phyloP scores from a whole-genome alignment of 1,140 invertebrate genomes.

The Drosophila bipectinata region DNA sequence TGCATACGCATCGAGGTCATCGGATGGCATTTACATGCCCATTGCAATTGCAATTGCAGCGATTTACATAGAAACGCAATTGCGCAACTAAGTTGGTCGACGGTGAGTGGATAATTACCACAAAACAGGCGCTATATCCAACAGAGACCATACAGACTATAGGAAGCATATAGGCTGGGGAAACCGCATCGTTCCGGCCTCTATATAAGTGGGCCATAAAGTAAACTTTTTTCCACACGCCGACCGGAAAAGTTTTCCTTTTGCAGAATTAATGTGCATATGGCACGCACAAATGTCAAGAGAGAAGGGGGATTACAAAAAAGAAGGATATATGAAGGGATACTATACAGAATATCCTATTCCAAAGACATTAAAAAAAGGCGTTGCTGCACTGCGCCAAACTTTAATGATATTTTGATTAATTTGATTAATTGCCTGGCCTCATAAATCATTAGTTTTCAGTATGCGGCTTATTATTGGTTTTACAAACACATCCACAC shows the following conservation, averaged over 20 bases:
- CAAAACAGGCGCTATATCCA: conserved; percentile 31
- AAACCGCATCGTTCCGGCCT: conserved; percentile 61
- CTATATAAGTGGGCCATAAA: conserved; percentile 70
- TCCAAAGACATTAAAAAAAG: conserved; percentile 39
- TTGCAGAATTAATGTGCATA: conserved; percentile 72
- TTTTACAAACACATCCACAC: conserved; percentile 27
- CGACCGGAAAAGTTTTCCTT: conserved; percentile 49
- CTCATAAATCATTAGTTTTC: conserved; percentile 76
- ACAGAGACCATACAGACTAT: background rate
- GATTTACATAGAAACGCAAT: conserved; percentile 60
- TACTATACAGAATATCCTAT: conserved; percentile 14
- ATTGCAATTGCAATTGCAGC: conserved; percentile 25
- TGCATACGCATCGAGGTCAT: conserved; percentile 3
- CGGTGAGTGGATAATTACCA: conserved; percentile 74
- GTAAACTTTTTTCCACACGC: conserved; percentile 62
- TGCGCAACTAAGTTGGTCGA: conserved; percentile 47
- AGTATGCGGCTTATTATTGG: conserved; percentile 69
- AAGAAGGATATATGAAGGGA: background rate
- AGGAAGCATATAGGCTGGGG: background rate
- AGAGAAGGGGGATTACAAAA: conserved; percentile 15
- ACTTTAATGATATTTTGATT: conserved; percentile 77
- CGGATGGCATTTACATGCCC: conserved; percentile 11
- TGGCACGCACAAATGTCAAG: conserved; percentile 68
- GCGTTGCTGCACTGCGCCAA: conserved; percentile 76
- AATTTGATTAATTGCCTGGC: conserved; percentile 75